These are phyloP conservation scores for Aricia artaxerxes DNA, from an alignment of 2,888 invertebrate species.

Conservation along the genomic window DNA sequence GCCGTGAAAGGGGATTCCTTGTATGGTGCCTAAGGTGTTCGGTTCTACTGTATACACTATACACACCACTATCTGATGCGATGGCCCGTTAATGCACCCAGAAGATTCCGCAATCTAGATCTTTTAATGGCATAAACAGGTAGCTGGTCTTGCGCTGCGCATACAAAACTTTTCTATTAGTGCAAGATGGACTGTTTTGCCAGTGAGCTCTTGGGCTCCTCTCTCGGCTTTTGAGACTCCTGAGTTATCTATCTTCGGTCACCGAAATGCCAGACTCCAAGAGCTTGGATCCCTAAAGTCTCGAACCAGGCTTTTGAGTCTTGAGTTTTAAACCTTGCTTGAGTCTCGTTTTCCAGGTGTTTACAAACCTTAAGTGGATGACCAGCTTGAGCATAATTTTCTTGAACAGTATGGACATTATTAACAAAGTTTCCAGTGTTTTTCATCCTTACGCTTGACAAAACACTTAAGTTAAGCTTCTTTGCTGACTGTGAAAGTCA, in stretches of 20 bases:
- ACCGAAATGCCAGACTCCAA: no score
- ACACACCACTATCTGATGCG: constrained; percentile 49
- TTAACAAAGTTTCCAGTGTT: not conserved
- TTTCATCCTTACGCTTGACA: not conserved
- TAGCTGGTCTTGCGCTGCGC: not conserved
- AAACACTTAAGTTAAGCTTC: not conserved
- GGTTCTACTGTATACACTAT: constrained; percentile 36
- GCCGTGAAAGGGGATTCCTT: constrained; percentile 53
- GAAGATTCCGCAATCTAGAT: constrained; percentile 17
- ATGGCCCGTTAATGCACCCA: constrained; percentile 46
- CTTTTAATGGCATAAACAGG: constrained; percentile 15
- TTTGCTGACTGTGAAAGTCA: not conserved
- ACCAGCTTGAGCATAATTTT: not conserved
- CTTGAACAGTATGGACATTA: not conserved
- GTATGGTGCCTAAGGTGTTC: constrained; percentile 48
- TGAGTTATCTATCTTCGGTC: no score
- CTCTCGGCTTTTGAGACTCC: not conserved
- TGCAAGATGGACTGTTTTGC: not conserved
- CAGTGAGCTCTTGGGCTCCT: not conserved
- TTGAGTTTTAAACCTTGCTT: not conserved
- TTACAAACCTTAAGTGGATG: not conserved
- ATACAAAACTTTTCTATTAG: not conserved
- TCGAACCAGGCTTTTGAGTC: no score
- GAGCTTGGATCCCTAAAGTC: no score
- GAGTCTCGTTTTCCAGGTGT: not conserved